Evolutionary conservation across 2,888 invertebrate species (phyloP), one percentile per base, ranked within the genome.

Genomic region (Temnothorax rugatulus): DNA sequence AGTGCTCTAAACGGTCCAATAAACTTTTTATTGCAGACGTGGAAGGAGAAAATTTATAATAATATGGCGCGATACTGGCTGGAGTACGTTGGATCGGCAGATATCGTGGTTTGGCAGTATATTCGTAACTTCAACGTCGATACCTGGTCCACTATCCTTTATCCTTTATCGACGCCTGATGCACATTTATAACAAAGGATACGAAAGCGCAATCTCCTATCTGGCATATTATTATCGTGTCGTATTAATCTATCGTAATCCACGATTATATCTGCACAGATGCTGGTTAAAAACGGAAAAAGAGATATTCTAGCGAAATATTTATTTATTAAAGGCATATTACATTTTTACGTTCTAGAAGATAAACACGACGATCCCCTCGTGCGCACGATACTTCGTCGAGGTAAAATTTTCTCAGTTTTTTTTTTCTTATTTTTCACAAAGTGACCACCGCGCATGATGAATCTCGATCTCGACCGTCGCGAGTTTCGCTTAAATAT

Each of bases 251-350:
- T 18, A 25, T 38, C 11, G 4, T 1, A 59, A 29, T 59, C 3
- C 7, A 44, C 41, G n/a, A 29, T 29, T 73, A 57, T 57, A 41
- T 73, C 18, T 18, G 5, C 18, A 13, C 44, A 29, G n/a, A 74
- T 15, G n/a, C 3, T 74, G 25, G 13, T 61, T 34, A 29, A 54
- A 77, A 66, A 41, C n/a, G 25, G 5, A 66, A 54, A 54, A 66
- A 4, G 8, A 54, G 15, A 68, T 57, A 29, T 89, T 90, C 64
- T 92, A 92, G 88, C 90, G 91, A 93, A 93, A 90, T 87, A 84
- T 91, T 87, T 90, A 90, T 93, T 93, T 90, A 92, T 90, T 93
- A 89, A 90, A 91, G 90, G 89, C 90, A 86, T 89, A 83, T 91
- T 89, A 90, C 88, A 88, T 82, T 86, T 89, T 87, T 82, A 86